Evolutionary conservation across 2,113 vertebrate species (phyloP).

Genomic region (Vidua chalybeata): DNA sequence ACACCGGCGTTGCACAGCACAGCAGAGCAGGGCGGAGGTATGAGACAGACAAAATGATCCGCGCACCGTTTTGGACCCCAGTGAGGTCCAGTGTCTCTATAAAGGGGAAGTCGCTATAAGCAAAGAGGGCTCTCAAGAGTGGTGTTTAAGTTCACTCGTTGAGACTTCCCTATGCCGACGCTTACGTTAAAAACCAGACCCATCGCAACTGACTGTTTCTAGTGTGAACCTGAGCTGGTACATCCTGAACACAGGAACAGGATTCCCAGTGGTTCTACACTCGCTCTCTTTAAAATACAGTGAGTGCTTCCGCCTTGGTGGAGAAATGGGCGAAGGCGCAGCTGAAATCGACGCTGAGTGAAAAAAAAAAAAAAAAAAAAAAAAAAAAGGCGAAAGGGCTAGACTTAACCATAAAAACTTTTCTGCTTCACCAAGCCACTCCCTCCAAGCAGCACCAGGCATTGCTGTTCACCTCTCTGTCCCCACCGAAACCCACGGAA

Average conservation of each 20-base stretch:
- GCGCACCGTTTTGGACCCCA: fast-evolving
- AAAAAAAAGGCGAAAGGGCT: fast-evolving
- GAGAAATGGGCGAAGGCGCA: not conserved
- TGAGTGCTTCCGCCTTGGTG: not conserved
- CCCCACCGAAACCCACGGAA: too few species aligned
- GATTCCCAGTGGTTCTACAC: fast-evolving
- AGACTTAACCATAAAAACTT: not conserved
- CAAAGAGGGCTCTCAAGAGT: not conserved
- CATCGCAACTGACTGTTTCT: not conserved
- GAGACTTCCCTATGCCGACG: not conserved
- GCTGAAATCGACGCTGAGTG: not conserved
- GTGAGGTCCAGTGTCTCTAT: not conserved
- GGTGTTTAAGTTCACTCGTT: not conserved
- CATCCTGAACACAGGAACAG: not conserved
- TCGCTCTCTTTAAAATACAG: not conserved
- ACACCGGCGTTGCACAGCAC: fast-evolving
- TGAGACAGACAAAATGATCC: fast-evolving
- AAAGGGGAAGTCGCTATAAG: not conserved
- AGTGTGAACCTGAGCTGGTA: not conserved
- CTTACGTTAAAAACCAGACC: not conserved
- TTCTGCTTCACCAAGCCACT: not conserved
- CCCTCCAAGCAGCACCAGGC: not conserved
- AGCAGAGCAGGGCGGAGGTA: fast-evolving
- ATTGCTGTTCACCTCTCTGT: not conserved
- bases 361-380: not conserved